phyloP scores from a whole-genome alignment of 2,888 invertebrate species.

The Amphipyra tragopoginis region DNA sequence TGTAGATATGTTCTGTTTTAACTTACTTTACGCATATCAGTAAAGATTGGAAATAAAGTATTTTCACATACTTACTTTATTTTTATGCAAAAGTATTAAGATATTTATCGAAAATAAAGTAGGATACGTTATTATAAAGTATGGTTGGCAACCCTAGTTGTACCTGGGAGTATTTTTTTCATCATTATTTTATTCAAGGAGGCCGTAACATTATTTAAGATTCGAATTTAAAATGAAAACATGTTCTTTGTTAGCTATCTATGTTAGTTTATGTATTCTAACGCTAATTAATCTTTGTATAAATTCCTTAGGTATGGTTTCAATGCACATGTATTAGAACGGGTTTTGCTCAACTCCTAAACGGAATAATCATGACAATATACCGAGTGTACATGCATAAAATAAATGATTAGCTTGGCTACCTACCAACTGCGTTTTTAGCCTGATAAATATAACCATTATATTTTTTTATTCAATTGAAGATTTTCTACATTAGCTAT shows the following conservation, averaged over 20 bases:
- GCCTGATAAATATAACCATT: neutral
- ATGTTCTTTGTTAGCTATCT: neutral
- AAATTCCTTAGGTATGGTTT: constrained; percentile 41
- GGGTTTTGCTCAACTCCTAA: constrained; percentile 25
- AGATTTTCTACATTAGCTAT: no score
- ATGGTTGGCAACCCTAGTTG: no score
- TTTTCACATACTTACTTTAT: no score
- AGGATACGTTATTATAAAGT: no score
- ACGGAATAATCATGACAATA: constrained; percentile 29
- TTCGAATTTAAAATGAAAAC: neutral
- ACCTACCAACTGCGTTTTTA: neutral
- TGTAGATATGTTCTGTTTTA: no score
- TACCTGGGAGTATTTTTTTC: no score
- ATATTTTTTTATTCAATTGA: no score
- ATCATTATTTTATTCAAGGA: neutral
- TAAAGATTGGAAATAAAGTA: no score
- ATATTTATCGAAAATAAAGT: no score
- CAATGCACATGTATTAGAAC: constrained; percentile 29
- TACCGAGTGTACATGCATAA: constrained; percentile 21
- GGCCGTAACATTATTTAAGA: neutral
- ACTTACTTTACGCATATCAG: no score
- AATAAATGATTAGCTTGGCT: constrained; percentile 14
- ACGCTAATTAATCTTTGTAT: constrained; percentile 26
- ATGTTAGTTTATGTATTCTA: neutral
- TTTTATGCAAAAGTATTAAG: no score